These are phyloP conservation scores for Callospermophilus lateralis DNA, from an alignment of 2,113 vertebrate genomes.

Conservation along the genomic window DNA sequence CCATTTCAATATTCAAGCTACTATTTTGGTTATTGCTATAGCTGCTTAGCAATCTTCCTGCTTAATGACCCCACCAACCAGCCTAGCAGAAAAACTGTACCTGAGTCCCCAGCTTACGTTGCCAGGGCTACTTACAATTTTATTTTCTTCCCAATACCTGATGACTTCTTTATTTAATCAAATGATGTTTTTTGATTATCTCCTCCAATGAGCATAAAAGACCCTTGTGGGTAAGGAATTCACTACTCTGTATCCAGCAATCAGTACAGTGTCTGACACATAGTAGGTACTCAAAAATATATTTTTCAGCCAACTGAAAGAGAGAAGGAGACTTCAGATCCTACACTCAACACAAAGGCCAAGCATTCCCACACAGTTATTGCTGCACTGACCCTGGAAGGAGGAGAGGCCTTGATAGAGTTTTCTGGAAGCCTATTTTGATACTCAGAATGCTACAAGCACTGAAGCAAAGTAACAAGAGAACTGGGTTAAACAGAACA, in stretches of 20 bases:
- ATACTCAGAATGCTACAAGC: constrained; percentile 19
- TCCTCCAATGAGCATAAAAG: not conserved
- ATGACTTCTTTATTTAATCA: constrained; percentile 32
- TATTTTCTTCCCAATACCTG: constrained; percentile 50
- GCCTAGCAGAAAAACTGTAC: not conserved
- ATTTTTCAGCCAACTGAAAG: not conserved
- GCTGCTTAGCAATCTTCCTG: not conserved
- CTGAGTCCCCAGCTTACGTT: not conserved
- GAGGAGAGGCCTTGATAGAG: not conserved
- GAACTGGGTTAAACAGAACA: not conserved
- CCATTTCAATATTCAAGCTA: constrained; percentile 1
- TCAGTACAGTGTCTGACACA: not conserved
- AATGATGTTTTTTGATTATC: not conserved
- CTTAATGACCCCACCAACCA: not conserved
- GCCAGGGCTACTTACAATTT: not conserved
- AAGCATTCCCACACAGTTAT: not conserved
- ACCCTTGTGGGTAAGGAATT: not conserved
- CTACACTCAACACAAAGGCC: not conserved
- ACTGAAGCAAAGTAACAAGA: constrained; percentile 29
- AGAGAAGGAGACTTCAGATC: not conserved
- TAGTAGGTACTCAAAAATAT: not conserved
- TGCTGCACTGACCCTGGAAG: not conserved
- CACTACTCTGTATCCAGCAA: not conserved
- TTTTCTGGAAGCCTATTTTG: constrained; percentile 11
- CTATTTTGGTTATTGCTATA: not conserved